Evolutionary conservation across 2,113 vertebrate genomes (phyloP).

Genomic region (Mormoops blainvillei): DNA sequence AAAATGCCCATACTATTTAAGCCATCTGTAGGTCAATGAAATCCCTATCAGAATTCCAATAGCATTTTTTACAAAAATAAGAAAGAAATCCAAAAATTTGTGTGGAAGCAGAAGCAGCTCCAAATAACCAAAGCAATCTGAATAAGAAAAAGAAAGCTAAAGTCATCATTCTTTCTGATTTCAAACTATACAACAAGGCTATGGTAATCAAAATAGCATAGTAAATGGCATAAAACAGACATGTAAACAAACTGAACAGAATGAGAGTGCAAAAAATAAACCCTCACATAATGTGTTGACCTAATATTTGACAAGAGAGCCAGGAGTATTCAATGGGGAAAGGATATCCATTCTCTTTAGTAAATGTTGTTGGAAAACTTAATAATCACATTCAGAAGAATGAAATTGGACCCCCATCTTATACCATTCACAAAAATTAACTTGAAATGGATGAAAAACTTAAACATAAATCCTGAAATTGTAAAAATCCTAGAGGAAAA

Average conservation of each 20-base stretch:
- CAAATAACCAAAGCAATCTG: neutral
- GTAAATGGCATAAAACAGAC: neutral
- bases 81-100: neutral
- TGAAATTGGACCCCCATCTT: neutral
- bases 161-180: neutral
- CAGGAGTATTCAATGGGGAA: neutral
- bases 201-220: neutral
- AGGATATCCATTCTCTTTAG: neutral
- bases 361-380: neutral
- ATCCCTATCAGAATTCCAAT: too few species aligned
- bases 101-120: neutral
- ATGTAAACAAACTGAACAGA: neutral
- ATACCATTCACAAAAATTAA: neutral
- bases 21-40: too few species aligned
- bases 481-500: neutral
- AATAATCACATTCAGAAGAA: neutral
- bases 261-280: neutral
- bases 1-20: too few species aligned
- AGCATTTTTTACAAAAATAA: neutral
- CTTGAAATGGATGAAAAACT: neutral
- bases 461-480: neutral
- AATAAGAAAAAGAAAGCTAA: neutral
- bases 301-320: neutral
- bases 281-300: neutral
- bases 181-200: neutral